Base-by-base conservation (phyloP, 2,113 vertebrate species). In the Ia io region DNA sequence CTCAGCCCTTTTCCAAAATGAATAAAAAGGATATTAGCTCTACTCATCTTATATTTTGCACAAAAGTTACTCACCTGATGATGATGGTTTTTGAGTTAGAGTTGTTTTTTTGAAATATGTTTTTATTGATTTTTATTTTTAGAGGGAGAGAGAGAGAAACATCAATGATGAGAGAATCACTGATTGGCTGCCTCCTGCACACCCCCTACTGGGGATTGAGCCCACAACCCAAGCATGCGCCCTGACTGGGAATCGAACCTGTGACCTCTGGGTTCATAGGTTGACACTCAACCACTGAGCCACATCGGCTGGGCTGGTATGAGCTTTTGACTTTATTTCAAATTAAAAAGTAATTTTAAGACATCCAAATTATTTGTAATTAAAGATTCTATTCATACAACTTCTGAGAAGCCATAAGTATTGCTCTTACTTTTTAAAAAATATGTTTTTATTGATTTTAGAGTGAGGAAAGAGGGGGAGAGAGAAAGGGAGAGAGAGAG, bases 341-440 rank as follows among this genome's bases (percentile, higher is more conserved):
- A 56, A 18, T 49, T 85, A 22, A n/a, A 70, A 91, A 85, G 6
- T 71, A 85, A 49, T 78, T 16, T 28, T 20, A 32, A 49, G 77
- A 92, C 61, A 4, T 92, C 0, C n/a, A 20, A n/a, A 63, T 51
- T 77, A n/a, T 88, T 93, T 71, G 11, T 90, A 69, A 76, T 69
- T 86, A 85, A 84, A 69, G 13, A 14, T 90, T 94, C 10, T 65
- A 37, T 69, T 86, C 65, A 61, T 86, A 53, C 73, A 89, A 76
- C 67, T 42, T 89, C 40, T 70, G 35, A 86, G 80, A 80, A 90
- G 1, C 14, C 6, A 3, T 89, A 93, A 82, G 17, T 95, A 73
- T 91, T 90, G 22, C 42, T 95, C 20, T 78, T 3, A 70, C 35
- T 88, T 91, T 88, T 44, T 37, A 76, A 93, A 94, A 86, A 25